These are phyloP conservation scores for Phylloscopus collybita DNA, from an alignment of 2,797 vertebrate genomes.

Conservation along the genomic window DNA sequence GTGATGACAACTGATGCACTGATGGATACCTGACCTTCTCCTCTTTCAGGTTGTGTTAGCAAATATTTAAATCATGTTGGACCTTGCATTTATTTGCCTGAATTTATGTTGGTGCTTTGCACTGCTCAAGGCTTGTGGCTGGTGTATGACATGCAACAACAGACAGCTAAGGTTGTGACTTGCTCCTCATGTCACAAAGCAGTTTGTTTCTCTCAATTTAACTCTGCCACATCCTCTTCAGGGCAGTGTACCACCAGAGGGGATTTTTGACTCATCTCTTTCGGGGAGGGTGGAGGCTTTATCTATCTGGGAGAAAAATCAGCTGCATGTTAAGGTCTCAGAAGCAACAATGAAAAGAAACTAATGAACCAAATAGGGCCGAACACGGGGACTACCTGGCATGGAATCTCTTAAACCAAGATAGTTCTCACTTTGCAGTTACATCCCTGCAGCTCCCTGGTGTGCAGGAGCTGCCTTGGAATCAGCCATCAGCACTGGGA, in stretches of 20 bases:
- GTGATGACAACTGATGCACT: not conserved
- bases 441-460: not conserved
- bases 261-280: not conserved
- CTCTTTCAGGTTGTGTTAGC: not conserved
- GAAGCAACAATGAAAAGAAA: not conserved
- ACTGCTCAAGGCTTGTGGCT: not conserved
- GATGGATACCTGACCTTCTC: not conserved
- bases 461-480: fast-evolving
- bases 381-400: not conserved
- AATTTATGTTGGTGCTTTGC: not conserved
- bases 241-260: not conserved
- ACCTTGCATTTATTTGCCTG: not conserved
- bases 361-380: not conserved
- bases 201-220: not conserved
- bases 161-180: not conserved
- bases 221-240: not conserved
- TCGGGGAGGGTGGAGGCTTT: not conserved
- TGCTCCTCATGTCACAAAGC: not conserved
- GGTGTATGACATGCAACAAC: not conserved
- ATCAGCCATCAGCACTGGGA: fast-evolving
- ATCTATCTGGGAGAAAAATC: not conserved
- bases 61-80: not conserved
- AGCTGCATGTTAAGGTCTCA: not conserved
- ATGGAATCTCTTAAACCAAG: not conserved
- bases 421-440: not conserved